Percentiles rank a stretch among this genome's conserved stretches.
These are phyloP conservation scores for Physeter macrocephalus DNA, from an alignment of 2,113 vertebrate species.

Conservation along the genomic window DNA sequence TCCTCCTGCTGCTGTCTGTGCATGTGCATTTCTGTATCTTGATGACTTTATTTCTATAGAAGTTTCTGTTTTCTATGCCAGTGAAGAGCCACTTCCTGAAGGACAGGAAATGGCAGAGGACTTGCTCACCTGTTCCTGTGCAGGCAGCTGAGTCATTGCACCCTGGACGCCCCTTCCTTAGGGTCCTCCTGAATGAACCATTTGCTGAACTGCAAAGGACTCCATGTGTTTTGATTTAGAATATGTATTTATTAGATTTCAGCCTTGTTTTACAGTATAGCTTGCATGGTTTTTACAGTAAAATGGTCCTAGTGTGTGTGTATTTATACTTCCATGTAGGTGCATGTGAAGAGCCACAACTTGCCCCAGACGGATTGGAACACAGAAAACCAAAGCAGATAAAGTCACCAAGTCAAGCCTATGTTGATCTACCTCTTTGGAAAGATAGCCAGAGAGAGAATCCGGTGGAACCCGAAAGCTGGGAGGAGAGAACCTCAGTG, in stretches of 20 bases:
- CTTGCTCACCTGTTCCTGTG: not conserved
- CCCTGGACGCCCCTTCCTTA: not conserved
- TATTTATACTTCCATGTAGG: constrained; percentile 65
- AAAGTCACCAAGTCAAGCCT: constrained; percentile 89
- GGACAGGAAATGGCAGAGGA: not conserved
- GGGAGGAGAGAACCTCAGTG: constrained; percentile 84
- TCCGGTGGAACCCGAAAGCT: constrained; percentile 74
- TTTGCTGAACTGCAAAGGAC: not conserved
- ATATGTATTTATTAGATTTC: not conserved
- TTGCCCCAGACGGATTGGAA: constrained; percentile 81
- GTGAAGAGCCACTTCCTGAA: not conserved
- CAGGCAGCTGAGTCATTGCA: too few species aligned
- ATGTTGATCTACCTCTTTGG: constrained; percentile 92
- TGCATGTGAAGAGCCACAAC: constrained; percentile 81
- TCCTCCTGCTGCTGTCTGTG: accelerated
- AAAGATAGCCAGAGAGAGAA: constrained; percentile 88
- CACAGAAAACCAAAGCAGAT: constrained; percentile 91
- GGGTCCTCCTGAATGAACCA: accelerated
- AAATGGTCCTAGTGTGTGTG: not conserved
- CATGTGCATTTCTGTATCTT: not conserved
- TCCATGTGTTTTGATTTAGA: not conserved
- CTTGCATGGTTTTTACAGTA: not conserved
- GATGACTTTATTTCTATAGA: not conserved
- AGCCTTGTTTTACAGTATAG: not conserved
- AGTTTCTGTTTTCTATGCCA: not conserved